These are phyloP conservation scores for Protaetia brevitarsis DNA, from an alignment of 1,140 invertebrate species.

Conservation along the genomic window DNA sequence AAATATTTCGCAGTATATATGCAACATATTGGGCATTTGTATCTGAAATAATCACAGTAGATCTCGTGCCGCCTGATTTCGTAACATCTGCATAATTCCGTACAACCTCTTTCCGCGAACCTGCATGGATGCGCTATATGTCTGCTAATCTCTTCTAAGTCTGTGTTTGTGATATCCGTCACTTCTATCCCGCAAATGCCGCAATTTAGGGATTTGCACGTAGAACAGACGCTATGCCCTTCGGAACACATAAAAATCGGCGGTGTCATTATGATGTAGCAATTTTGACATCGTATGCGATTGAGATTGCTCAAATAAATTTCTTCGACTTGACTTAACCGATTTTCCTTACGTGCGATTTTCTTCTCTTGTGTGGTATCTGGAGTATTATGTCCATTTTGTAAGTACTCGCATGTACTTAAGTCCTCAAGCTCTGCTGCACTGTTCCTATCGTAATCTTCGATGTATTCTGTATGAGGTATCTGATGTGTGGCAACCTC, in stretches of 20 bases:
- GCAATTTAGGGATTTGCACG: conserved; percentile 33
- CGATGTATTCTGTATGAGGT: conserved; percentile 29
- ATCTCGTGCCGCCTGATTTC: conserved; percentile 38
- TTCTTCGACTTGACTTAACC: conserved; percentile 2
- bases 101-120: conserved; percentile 36
- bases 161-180: conserved; percentile 35
- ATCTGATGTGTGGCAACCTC: not conserved
- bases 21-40: conserved; percentile 37
- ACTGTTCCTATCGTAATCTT: conserved; percentile 24
- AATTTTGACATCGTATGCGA: conserved; percentile 32
- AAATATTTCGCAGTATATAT: conserved; percentile 31
- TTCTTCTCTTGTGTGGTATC: not conserved
- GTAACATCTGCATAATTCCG: conserved; percentile 31
- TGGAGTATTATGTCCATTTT: conserved; percentile 25
- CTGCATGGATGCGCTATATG: conserved; percentile 33
- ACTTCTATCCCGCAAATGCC: conserved; percentile 32
- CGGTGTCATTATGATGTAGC: conserved; percentile 32
- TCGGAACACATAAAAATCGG: conserved; percentile 38
- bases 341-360: not conserved
- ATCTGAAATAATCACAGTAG: conserved; percentile 39
- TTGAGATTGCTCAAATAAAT: conserved; percentile 27
- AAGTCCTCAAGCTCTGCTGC: not conserved
- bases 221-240: conserved; percentile 37
- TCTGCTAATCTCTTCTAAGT: conserved; percentile 36
- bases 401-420: conserved; percentile 25